Base-by-base conservation (phyloP, 2,888 invertebrate genomes). In the Mesorhabditis sp. region DNA sequence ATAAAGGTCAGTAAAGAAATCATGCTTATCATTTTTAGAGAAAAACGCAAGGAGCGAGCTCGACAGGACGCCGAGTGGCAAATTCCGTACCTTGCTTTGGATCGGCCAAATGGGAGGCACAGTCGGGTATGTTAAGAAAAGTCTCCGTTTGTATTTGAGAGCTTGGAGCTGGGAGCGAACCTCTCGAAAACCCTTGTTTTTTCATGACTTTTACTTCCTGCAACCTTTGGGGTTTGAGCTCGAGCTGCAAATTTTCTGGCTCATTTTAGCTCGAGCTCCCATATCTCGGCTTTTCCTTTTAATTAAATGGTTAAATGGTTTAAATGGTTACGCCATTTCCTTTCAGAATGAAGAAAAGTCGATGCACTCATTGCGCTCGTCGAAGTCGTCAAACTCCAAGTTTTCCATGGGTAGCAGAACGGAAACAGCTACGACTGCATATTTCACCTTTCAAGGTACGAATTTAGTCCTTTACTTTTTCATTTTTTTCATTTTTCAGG, bases 11-110 rank as follows among this genome's bases (percentile, higher is more conserved):
- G 42, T 58, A 67, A 50, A 45, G 13, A 50, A 45, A 13, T 41
- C 28, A n/a, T 15, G 4, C 1, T 7, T n/a, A 45, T 44, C 44
- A 64, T 72, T 70, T 72, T 66, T 70, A 68, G 73, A 69, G 66
- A 80, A 71, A 70, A 69, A 68, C 66, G 73, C 42, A 69, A 72
- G 62, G 78, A 80, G 67, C 70, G 75, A 42, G 75, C 76, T 62
- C 67, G 75, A 28, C 73, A 72, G 64, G 74, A 78, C 41, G 66
- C 71, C 7, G 72, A 77, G 10, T 80, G 80, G 74, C 74, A 78
- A 65, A 76, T 80, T 28, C 77, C 78, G 43, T 80, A 64, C 58
- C 70, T 68, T 7, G 43, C 58, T 1, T 2, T 50, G 58, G 58
- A 50, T 10, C 7, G 58, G 1, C 58, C 58, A 1, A 50, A 50